Evolutionary conservation across 2,797 vertebrate genomes (phyloP), one percentile per base, ranked within the genome.

Genomic region (Danio aesculapii): DNA sequence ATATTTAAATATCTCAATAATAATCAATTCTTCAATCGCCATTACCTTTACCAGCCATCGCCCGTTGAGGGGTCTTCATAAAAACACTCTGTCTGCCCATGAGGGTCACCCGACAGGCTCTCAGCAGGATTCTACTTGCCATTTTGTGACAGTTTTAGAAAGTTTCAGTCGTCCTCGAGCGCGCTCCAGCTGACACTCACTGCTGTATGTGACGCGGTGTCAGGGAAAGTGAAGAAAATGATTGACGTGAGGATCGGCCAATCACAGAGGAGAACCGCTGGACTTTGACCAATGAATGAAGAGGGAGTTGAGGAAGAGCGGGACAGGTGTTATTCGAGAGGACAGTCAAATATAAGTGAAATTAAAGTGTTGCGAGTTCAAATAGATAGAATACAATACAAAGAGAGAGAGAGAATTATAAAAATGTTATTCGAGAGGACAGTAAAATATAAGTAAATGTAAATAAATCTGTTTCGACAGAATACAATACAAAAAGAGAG

Each of bases 51-150:
- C 91, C 81, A 3, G 77, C 67, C 90, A 92, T 71, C 5, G 89
- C 75, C 0, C 92, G 88, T 8, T 44, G 83, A 1, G 88, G 0
- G 8, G 87, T 79, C 39, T 81, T 81, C 0, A 57, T 44, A 16
- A 30, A 50, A 39, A 30, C 39, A 47, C 62, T 72, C 63, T 71
- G 64, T 80, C 87, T 81, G 10, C 30, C 82, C 46, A 86, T 84
- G 67, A 81, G 86, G 19, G 77, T 82, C 5, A 84, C 12, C 17
- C 81, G 8, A 58, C 83, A 89, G 13, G 81, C 75, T 59, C 92
- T 89, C 19, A 92, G 89, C 2, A 95, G 85, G n/a, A 92, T 8
- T 69, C 88, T 89, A 61, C 86, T 89, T 41, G 93, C 92, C 94
- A 94, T 94, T 49, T 76, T 49, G 12, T 30, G 30, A 30, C 30